Conservation (phyloP, 2,888 invertebrate species). For the Pyralis farinalis region DNA sequence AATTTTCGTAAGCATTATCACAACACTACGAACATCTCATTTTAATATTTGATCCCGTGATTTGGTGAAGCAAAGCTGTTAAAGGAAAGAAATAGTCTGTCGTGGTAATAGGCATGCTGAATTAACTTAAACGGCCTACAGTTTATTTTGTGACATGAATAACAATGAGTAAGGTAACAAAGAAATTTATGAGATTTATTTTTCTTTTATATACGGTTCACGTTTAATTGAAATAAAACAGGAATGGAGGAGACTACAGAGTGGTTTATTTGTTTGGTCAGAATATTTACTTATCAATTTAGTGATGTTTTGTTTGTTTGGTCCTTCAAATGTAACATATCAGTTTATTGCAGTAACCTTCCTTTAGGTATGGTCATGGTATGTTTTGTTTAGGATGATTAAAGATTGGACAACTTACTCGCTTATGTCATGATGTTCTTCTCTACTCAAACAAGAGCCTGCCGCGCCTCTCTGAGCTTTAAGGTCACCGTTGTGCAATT, state of each 20-base stretch:
- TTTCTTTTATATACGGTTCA: conserved; percentile 1
- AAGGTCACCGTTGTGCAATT: conserved; percentile 36
- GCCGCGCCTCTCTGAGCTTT: conserved; percentile 21
- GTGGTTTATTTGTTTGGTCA: conserved; percentile 7
- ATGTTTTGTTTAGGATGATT: conserved; percentile 36
- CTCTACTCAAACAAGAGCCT: conserved; percentile 6
- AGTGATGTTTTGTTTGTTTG: conserved; percentile 47
- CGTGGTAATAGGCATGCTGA: too few species aligned
- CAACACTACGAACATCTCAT: conserved; percentile 29
- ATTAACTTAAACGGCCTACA: not conserved
- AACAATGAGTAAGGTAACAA: not conserved
- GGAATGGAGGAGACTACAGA: conserved; percentile 4
- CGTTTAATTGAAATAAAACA: conserved; percentile 3
- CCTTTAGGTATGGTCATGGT: too few species aligned
- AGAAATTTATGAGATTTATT: conserved; percentile 6
- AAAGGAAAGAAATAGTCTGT: not conserved
- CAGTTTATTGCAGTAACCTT: too few species aligned
- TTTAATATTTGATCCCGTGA: conserved; percentile 22
- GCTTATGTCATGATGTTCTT: conserved; percentile 16
- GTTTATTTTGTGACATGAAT: conserved; percentile 5
- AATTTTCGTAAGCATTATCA: conserved; percentile 64
- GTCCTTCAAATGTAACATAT: conserved; percentile 60
- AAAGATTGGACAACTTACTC: conserved; percentile 36
- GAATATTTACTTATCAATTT: conserved; percentile 6
- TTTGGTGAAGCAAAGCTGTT: not conserved